phyloP scores from a whole-genome alignment of 2,888 invertebrate species.

The Hirtodrosophila cameraria region DNA sequence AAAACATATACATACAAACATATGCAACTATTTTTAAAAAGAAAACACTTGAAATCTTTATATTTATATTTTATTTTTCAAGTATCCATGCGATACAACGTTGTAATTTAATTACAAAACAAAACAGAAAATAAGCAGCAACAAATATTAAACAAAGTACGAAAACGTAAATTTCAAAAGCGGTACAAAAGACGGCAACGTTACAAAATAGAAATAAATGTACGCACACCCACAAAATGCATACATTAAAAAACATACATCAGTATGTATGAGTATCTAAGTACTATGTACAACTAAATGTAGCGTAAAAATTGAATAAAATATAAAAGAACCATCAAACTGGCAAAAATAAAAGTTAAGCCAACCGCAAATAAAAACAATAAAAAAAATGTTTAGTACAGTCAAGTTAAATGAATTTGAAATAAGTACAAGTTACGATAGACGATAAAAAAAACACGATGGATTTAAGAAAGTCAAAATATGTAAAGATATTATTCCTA shows the following conservation, averaged over 20 bases:
- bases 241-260: conserved; percentile 8
- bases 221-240: conserved; percentile 49
- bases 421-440: conserved; percentile 46
- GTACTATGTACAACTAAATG: conserved; percentile 15
- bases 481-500: conserved; percentile 68
- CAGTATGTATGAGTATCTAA: conserved; percentile 1
- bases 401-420: conserved; percentile 46
- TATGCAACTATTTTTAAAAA: conserved; percentile 30
- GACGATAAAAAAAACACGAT: conserved; percentile 10
- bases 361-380: conserved; percentile 30
- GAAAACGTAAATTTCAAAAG: conserved; percentile 36
- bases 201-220: conserved; percentile 54
- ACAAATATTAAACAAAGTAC: conserved; percentile 42
- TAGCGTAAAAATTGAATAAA: neutral
- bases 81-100: conserved; percentile 38
- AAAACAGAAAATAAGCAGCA: conserved; percentile 49
- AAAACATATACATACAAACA: conserved; percentile 31
- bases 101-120: conserved; percentile 63
- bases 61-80: conserved; percentile 41
- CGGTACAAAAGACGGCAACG: conserved; percentile 52
- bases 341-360: conserved; percentile 7
- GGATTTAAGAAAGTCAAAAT: conserved; percentile 38
- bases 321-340: conserved; percentile 3
- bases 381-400: conserved; percentile 37
- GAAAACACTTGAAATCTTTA: conserved; percentile 39